Conservation (phyloP, 2,797 vertebrate genomes). For the Macropus fuliginosus region DNA sequence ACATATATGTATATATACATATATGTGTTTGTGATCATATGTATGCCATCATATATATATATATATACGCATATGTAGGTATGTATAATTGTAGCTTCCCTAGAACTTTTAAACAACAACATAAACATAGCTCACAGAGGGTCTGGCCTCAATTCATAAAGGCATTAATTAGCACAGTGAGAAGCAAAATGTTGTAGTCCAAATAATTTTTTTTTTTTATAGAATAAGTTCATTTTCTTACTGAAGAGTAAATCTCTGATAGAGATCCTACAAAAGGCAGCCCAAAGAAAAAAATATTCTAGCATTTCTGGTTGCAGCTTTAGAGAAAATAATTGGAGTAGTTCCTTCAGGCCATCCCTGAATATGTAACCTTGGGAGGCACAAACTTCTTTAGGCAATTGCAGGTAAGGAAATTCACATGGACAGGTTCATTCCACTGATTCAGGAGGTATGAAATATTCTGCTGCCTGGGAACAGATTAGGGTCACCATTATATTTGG, state of each 20-base stretch:
- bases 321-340: background rate
- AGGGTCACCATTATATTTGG: background rate
- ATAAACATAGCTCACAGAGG: background rate
- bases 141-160: background rate
- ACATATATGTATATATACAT: no score
- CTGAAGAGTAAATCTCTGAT: background rate
- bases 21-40: no score
- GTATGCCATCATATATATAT: no score
- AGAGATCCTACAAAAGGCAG: background rate
- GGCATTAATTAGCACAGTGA: background rate
- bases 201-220: background rate
- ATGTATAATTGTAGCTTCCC: no score
- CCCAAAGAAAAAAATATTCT: background rate
- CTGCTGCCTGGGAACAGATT: background rate
- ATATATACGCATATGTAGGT: no score
- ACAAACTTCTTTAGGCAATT: background rate
- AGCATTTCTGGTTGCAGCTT: background rate
- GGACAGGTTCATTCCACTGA: background rate
- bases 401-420: background rate
- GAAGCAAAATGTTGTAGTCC: background rate
- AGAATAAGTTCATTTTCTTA: background rate
- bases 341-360: background rate
- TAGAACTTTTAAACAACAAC: no score
- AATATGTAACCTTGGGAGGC: background rate
- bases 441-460: background rate